These are phyloP conservation scores for Cyprinodon brontotheroides DNA, from an alignment of 2,113 vertebrate genomes.

Conservation along the genomic window DNA sequence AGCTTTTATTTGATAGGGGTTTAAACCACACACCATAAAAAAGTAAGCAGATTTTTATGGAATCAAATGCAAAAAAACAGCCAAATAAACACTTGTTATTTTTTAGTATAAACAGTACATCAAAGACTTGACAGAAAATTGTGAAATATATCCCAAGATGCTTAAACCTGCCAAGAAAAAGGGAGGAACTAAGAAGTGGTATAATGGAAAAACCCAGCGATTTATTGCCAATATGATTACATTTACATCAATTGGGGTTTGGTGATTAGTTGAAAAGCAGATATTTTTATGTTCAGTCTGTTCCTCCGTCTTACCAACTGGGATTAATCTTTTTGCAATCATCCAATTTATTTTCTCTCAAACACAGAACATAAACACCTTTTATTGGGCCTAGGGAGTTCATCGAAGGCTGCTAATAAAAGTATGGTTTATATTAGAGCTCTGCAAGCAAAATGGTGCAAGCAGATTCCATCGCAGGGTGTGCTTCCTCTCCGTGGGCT, in stretches of 20 bases:
- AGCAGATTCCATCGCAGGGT: constrained; percentile 61
- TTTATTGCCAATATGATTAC: not conserved
- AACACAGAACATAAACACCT: constrained; percentile 69
- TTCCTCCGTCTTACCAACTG: constrained; percentile 39
- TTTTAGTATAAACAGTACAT: not conserved
- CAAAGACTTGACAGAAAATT: not conserved
- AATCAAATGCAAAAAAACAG: not conserved
- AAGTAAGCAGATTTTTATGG: too few relatives aligned
- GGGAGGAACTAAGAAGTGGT: not conserved
- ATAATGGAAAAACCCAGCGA: not conserved
- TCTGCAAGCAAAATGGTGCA: constrained; percentile 17
- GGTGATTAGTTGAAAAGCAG: constrained; percentile 40
- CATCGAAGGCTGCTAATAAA: constrained; percentile 60
- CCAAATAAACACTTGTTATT: not conserved
- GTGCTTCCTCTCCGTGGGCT: constrained; percentile 71
- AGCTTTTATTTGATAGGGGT: not conserved
- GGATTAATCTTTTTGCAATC: constrained; percentile 61
- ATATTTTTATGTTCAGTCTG: constrained; percentile 13
- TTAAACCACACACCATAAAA: not conserved
- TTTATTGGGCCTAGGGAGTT: constrained; percentile 62
- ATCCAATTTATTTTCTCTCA: constrained; percentile 53
- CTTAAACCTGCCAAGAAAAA: not conserved
- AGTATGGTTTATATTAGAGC: constrained; percentile 63
- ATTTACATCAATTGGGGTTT: constrained; percentile 25
- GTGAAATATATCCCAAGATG: not conserved